phyloP scores from a whole-genome alignment of 2,888 invertebrate species.

The Drosophila ezoana region DNA sequence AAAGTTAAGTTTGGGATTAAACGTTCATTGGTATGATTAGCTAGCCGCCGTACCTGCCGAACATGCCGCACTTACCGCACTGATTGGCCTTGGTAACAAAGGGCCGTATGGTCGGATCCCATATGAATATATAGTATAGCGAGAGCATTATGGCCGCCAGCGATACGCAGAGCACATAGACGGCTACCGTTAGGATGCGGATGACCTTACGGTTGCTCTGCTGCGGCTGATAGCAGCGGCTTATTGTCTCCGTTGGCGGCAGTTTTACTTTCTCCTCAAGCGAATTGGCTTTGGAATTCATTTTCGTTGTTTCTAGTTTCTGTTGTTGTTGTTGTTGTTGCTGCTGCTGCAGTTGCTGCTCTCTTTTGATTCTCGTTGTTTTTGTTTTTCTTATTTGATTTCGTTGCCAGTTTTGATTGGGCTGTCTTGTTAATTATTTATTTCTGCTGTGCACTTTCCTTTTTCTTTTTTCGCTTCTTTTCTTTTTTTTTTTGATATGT shows the following conservation, averaged over 20 bases:
- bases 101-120: constrained; percentile 90
- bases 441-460: constrained; percentile 43
- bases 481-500: constrained; percentile 28
- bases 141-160: constrained; percentile 97
- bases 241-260: constrained; percentile 85
- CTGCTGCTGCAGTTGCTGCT: background rate
- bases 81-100: constrained; percentile 84
- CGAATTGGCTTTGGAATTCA: constrained; percentile 84
- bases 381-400: constrained; percentile 13
- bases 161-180: constrained; percentile 97
- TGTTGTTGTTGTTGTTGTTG: background rate
- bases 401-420: constrained; percentile 32
- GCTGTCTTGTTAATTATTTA: constrained; percentile 16
- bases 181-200: constrained; percentile 95
- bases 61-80: constrained; percentile 84
- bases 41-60: background rate
- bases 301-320: constrained; percentile 44
- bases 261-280: constrained; percentile 85
- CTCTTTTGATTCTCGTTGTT: constrained; percentile 4
- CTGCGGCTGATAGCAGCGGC: constrained; percentile 87
- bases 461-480: constrained; percentile 1
- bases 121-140: constrained; percentile 96
- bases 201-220: constrained; percentile 91
- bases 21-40: no score
- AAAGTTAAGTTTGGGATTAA: background rate